Percentiles rank a stretch among this genome's conserved stretches.
Evolutionary conservation across 1,140 invertebrate genomes (phyloP).

Genomic region (Stegodyphus mimosarum): DNA sequence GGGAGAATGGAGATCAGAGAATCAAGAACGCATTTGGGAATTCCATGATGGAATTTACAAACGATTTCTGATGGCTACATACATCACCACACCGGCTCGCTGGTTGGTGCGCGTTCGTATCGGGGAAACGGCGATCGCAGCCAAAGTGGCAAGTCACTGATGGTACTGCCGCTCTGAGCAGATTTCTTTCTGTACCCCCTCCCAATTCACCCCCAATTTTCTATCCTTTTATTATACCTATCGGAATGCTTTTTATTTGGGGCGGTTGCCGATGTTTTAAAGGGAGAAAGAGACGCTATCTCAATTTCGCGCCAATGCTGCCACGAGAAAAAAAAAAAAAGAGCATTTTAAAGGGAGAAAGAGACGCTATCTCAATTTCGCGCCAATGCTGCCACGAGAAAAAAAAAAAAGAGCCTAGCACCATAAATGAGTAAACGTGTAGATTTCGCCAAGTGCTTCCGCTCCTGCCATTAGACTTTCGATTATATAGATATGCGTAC

Average conservation of each 20-base stretch:
- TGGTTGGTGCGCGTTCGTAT: slow-evolving; percentile 21
- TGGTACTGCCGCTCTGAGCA: slow-evolving; percentile 36
- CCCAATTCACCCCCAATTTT: not conserved
- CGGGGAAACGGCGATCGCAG: slow-evolving; percentile 34
- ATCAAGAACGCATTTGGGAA: slow-evolving; percentile 58
- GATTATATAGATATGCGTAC: too few relatives aligned
- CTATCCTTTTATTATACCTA: slow-evolving; percentile 36
- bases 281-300: slow-evolving; percentile 13
- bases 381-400: not conserved
- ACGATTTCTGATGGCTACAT: slow-evolving; percentile 60
- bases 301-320: slow-evolving; percentile 33
- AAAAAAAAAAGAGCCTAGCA: not conserved
- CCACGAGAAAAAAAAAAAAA: not conserved
- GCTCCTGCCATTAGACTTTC: too few relatives aligned
- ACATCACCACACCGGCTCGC: slow-evolving; percentile 41
- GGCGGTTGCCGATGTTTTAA: slow-evolving; percentile 44
- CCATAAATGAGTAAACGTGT: not conserved
- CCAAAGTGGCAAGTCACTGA: slow-evolving; percentile 60
- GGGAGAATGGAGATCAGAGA: slow-evolving; percentile 53
- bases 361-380: slow-evolving; percentile 42
- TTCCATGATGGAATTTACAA: slow-evolving; percentile 61
- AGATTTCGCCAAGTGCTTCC: not conserved
- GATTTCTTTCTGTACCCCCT: slow-evolving; percentile 44
- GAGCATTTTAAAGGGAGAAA: slow-evolving; percentile 22
- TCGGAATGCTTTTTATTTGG: slow-evolving; percentile 46